phyloP scores from a whole-genome alignment of 1,140 invertebrate genomes.

The Drosophila miranda region DNA sequence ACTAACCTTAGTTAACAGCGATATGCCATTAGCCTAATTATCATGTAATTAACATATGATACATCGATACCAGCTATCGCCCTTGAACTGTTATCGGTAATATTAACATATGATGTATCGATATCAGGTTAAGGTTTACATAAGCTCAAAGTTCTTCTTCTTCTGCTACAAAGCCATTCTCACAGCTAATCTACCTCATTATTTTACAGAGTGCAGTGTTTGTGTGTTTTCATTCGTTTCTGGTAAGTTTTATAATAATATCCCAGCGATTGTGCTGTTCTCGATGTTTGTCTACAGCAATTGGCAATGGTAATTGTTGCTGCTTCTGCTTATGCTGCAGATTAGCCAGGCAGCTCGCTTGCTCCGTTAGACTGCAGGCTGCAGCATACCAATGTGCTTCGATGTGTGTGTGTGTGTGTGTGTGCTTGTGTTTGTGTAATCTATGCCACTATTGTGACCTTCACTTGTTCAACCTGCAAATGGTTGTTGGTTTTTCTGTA shows the following conservation, averaged over 20 bases:
- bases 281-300: slow-evolving; percentile 34
- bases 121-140: not conserved
- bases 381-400: slow-evolving; percentile 10
- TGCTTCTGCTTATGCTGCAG: slow-evolving; percentile 26
- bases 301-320: slow-evolving; percentile 49
- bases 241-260: slow-evolving; percentile 46
- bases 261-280: slow-evolving; percentile 46
- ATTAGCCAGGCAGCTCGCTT: slow-evolving; percentile 28
- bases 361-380: slow-evolving; percentile 47
- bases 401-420: not conserved
- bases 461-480: slow-evolving; percentile 57
- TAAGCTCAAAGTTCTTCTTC: no score
- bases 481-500: slow-evolving; percentile 47
- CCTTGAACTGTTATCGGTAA: not conserved
- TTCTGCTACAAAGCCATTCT: no score
- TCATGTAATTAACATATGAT: no score
- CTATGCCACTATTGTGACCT: slow-evolving; percentile 74
- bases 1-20: no score
- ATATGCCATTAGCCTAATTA: no score
- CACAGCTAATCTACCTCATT: not conserved
- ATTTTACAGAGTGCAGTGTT: not conserved
- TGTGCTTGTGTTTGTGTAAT: slow-evolving; percentile 48
- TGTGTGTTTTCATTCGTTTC: slow-evolving; percentile 34
- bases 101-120: not conserved
- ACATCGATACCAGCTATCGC: no score